Percentiles rank a stretch among this genome's conserved stretches.
Conservation (phyloP, 2,888 invertebrate genomes). For the Pyrochroa serraticornis region DNA sequence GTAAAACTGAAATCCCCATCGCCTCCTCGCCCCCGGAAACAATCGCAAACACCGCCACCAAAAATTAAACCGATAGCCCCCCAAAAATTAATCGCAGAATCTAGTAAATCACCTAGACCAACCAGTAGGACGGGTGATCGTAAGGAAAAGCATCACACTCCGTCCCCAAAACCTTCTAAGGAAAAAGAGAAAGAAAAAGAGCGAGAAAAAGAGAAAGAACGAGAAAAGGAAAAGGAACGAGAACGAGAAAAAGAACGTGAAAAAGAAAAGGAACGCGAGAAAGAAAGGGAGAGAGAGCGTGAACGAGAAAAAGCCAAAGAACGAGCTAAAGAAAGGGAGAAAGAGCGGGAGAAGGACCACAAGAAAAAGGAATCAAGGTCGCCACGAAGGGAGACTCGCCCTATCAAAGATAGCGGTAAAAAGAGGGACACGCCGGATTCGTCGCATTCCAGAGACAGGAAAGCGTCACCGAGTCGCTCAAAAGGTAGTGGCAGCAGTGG, state of each 20-base stretch:
- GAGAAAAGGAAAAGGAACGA: conserved; percentile 63
- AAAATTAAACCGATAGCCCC: conserved; percentile 47
- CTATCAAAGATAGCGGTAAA: conserved; percentile 36
- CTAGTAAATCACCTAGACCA: conserved; percentile 51
- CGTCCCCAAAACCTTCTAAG: conserved; percentile 51
- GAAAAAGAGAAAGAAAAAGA: conserved; percentile 53
- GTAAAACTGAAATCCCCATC: conserved; percentile 44
- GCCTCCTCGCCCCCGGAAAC: conserved; percentile 47
- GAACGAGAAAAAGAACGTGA: conserved; percentile 61
- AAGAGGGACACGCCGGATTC: conserved; percentile 57
- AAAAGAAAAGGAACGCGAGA: conserved; percentile 46
- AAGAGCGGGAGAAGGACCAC: conserved; percentile 60
- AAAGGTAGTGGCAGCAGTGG: conserved; percentile 45
- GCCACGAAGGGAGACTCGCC: conserved; percentile 50
- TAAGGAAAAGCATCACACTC: conserved; percentile 55
- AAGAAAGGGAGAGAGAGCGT: conserved; percentile 46
- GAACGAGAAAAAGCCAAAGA: conserved; percentile 57
- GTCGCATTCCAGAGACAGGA: conserved; percentile 52
- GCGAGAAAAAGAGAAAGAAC: conserved; percentile 53
- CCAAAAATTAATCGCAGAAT: conserved; percentile 45
- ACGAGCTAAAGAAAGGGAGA: conserved; percentile 59
- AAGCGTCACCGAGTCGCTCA: conserved; percentile 48
- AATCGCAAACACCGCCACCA: conserved; percentile 56
- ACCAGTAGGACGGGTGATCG: conserved; percentile 47
- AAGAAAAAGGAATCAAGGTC: conserved; percentile 48